Evolutionary conservation across 1,140 invertebrate species (phyloP).

Genomic region (Lepidurus arcticus): DNA sequence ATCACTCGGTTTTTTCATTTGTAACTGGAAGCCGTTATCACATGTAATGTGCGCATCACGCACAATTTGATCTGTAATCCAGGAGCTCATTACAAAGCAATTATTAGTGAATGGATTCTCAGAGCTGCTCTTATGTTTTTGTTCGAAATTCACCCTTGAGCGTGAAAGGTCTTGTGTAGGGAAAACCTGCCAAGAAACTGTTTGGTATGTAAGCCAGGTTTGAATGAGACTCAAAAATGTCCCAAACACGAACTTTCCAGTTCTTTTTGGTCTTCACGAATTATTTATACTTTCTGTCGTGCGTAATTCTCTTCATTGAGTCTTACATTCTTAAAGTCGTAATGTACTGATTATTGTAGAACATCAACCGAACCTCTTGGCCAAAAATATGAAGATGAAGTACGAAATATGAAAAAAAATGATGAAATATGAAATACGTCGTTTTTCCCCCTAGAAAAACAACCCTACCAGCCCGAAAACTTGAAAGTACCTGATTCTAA

Average conservation of each 20-base stretch:
- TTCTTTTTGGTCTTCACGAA: not conserved
- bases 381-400: too few relatives aligned
- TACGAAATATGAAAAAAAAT: too few relatives aligned
- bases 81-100: constrained; percentile 8
- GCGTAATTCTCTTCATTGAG: not conserved
- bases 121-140: not conserved
- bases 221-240: not conserved
- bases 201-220: not conserved
- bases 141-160: not conserved
- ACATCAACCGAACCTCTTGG: too few relatives aligned
- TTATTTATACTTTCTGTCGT: too few relatives aligned
- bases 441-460: too few relatives aligned
- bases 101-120: not conserved
- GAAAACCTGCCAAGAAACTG: not conserved
- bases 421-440: too few relatives aligned
- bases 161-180: not conserved
- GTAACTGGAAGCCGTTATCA: not conserved
- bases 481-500: too few relatives aligned
- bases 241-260: not conserved
- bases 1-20: too few relatives aligned
- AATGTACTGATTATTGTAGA: too few relatives aligned
- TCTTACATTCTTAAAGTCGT: not conserved
- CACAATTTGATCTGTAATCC: not conserved
- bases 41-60: not conserved
- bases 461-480: too few relatives aligned